Evolutionary conservation across 2,113 vertebrate species (phyloP).

Genomic region (Eurypyga helias): DNA sequence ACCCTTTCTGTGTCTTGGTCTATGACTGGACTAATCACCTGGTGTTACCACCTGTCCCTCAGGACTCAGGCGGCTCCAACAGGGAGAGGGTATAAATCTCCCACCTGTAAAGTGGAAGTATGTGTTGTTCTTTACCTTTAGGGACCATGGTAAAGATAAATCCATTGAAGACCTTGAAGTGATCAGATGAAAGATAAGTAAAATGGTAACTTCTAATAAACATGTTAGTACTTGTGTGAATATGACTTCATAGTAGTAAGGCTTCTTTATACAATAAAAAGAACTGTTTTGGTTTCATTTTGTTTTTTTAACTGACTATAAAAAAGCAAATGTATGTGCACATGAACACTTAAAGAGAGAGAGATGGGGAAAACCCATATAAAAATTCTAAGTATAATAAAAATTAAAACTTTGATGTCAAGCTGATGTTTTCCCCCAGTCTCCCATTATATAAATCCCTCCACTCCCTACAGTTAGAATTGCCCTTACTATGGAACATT

Average conservation of each 20-base stretch:
- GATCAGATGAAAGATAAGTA: background rate
- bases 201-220: background rate
- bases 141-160: background rate
- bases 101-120: background rate
- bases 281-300: background rate
- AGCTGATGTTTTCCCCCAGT: background rate
- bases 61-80: background rate
- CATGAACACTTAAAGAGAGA: background rate
- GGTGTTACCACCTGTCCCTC: background rate
- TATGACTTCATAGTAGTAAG: background rate
- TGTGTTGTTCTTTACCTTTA: background rate
- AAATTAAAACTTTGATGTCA: background rate
- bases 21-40: fast-evolving
- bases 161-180: background rate
- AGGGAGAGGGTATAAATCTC: background rate
- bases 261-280: background rate
- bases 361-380: background rate
- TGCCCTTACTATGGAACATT: background rate
- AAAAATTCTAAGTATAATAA: background rate
- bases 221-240: background rate
- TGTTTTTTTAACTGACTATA: background rate
- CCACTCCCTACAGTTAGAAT: background rate
- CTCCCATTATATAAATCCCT: background rate
- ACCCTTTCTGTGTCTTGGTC: background rate
- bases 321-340: background rate